Conservation (phyloP, 1,140 invertebrate genomes). For the Polypedilum pembai region DNA sequence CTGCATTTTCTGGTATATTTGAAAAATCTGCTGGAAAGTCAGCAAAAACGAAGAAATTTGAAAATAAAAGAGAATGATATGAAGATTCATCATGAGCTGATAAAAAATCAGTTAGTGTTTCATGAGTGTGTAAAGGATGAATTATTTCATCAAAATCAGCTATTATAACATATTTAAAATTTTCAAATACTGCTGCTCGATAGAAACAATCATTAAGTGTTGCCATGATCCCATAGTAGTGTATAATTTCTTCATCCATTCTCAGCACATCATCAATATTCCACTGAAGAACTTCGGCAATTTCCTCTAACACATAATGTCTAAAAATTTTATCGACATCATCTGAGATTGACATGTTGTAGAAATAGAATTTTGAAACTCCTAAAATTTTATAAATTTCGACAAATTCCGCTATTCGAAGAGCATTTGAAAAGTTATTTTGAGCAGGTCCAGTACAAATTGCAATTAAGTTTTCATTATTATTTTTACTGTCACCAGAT, state of each 20-base stretch:
- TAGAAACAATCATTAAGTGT: conserved; percentile 58
- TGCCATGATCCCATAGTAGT: conserved; percentile 53
- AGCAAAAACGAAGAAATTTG: conserved; percentile 56
- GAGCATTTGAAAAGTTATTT: conserved; percentile 49
- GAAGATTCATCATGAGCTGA: conserved; percentile 41
- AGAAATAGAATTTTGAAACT: conserved; percentile 57
- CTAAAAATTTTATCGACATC: conserved; percentile 47
- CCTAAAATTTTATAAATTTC: conserved; percentile 59
- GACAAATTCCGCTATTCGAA: conserved; percentile 56
- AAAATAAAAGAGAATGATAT: conserved; percentile 48
- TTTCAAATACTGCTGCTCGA: conserved; percentile 42
- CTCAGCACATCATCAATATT: conserved; percentile 47
- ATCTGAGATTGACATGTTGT: conserved; percentile 51
- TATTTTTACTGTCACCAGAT: neutral
- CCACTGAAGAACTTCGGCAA: conserved; percentile 53
- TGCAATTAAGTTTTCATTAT: conserved; percentile 42
- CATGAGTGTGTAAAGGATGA: conserved; percentile 46
- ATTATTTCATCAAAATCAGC: conserved; percentile 58
- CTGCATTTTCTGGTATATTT: conserved; percentile 42
- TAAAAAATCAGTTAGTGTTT: conserved; percentile 37
- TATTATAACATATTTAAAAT: conserved; percentile 47
- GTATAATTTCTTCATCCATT: neutral
- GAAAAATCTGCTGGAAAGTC: conserved; percentile 49
- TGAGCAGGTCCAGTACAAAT: conserved; percentile 61
- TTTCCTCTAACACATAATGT: conserved; percentile 45